Conservation (phyloP, 1,140 invertebrate species). For the Schmidtea mediterranea region DNA sequence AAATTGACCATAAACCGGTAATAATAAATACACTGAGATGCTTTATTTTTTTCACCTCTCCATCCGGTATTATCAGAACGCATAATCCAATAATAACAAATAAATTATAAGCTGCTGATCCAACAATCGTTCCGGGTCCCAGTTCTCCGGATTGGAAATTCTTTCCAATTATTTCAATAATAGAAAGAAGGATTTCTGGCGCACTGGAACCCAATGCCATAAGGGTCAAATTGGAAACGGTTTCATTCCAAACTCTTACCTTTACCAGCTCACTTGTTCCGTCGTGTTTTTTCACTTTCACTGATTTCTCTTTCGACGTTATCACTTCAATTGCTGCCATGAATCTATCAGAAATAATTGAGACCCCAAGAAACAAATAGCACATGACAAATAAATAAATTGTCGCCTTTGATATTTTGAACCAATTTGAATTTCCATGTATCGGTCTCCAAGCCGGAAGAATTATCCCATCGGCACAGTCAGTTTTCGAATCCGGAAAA, state of each 20-base stretch:
- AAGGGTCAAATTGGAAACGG: slow-evolving; percentile 39
- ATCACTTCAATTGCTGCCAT: slow-evolving; percentile 40
- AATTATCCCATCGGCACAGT: slow-evolving; percentile 13
- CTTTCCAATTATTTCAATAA: slow-evolving; percentile 35
- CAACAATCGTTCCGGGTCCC: slow-evolving; percentile 40
- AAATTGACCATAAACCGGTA: slow-evolving; percentile 32
- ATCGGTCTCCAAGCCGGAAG: slow-evolving; percentile 34
- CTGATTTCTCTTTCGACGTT: slow-evolving; percentile 30
- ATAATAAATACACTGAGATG: slow-evolving; percentile 34
- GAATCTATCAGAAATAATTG: slow-evolving; percentile 36
- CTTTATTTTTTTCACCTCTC: slow-evolving; percentile 29
- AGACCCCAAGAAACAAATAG: slow-evolving; percentile 31
- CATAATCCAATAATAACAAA: slow-evolving; percentile 35
- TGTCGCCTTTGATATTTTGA: slow-evolving; percentile 32
- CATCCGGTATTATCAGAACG: slow-evolving; percentile 30
- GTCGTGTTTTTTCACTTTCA: slow-evolving; percentile 14
- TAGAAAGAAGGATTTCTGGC: slow-evolving; percentile 37
- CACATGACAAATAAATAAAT: slow-evolving; percentile 33
- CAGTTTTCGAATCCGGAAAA: too few species aligned
- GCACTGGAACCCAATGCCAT: slow-evolving; percentile 40
- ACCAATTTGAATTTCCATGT: slow-evolving; percentile 35
- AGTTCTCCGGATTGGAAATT: slow-evolving; percentile 30
- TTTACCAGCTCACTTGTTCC: not conserved
- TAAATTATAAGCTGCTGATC: slow-evolving; percentile 38
- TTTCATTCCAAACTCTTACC: slow-evolving; percentile 34